Base-by-base conservation (phyloP, 2,113 vertebrate genomes). In the Sardina pilchardus region DNA sequence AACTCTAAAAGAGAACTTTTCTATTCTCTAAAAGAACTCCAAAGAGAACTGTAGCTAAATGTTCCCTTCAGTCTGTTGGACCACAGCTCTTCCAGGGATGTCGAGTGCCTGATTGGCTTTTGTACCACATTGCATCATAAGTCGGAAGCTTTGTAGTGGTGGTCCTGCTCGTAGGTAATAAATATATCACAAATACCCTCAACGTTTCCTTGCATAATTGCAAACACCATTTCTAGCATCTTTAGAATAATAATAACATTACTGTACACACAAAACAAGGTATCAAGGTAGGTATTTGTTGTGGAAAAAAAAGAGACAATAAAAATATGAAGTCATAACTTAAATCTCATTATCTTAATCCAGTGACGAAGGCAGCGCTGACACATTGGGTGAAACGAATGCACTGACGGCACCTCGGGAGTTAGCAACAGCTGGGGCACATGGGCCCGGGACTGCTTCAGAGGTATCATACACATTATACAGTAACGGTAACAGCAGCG, bases 401-500 rank as follows among this genome's bases (percentile, higher is more conserved):
- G 75, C 85, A 83, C 81, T 12, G 19, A 17, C 24, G 48, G 81
- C 81, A 81, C 81, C 88, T 85, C 34, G 43, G 30, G 45, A 42
- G 53, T 56, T 48, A 75, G 67, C 45, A 56, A 30, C 36, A 30
- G 30, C 86, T 87, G 90, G 81, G 56, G 83, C 86, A 83, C 86
- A 83, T 87, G 26, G 84, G 80, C 80, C 56, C 50, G 53, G 82
- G n/a, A n/a, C 87, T 63, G 78, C 34, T 85, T 84, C 71, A 84
- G 94, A 95, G 94, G 94, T 94, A 94, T 94, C 88, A 86, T 88
- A 93, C 88, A 91, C 90, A 88, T 91, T 83, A 86, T 94, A 93
- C 92, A 94, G 93, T 87, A 91, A 94, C 91, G 93, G 93, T 87
- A 91, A 94, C 90, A 94, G 93, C 94, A 94, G 94, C 93, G 87